Base-by-base conservation (phyloP, 2,888 invertebrate species). In the Smittia aterrima region DNA sequence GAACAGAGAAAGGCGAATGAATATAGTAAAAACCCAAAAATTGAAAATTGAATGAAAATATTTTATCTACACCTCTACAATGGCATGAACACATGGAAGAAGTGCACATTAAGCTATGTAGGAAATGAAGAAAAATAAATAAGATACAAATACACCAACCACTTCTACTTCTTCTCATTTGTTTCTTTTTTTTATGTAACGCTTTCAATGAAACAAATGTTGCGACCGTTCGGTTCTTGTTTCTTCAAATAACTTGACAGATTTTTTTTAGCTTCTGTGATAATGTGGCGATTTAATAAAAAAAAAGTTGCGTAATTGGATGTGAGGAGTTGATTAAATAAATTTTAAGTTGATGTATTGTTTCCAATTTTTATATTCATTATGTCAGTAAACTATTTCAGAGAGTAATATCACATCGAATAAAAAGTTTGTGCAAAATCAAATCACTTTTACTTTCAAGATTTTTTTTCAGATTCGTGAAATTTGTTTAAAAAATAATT, bases 81-180 rank as follows among this genome's bases (percentile, higher is more conserved):
- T n/a, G 13, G 18, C 58, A 58, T 47, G 11, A 2, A 6, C 47
- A 47, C 47, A 47, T n/a, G n/a, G n/a, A n/a, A n/a, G n/a, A n/a
- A n/a, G 13, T 47, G 47, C 47, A 47, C 47, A 47, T 47, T 47
- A 7, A 58, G 22, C 58, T 58, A 58, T 71, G 70, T 71, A 71
- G 54, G 70, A 71, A 71, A 71, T 54, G 70, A 68, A 71, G 47
- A 53, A 25, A 54, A 71, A 71, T 68, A 68, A 68, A 47, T 47
- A 47, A 47, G 32, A 32, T 32, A 47, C n/a, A 47, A 47, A 47
- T 16, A 47, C 38, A 38, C 38, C 4, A 4, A 38, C 13, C 16
- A 47, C 47, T 47, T n/a, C 47, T 16, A 47, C 47, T 47, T 47
- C 13, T n/a, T n/a, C 9, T 11, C 2, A 47, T 47, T 47, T 47